Evolutionary conservation across 2,113 vertebrate species (phyloP).

Genomic region (Clinocottus analis): DNA sequence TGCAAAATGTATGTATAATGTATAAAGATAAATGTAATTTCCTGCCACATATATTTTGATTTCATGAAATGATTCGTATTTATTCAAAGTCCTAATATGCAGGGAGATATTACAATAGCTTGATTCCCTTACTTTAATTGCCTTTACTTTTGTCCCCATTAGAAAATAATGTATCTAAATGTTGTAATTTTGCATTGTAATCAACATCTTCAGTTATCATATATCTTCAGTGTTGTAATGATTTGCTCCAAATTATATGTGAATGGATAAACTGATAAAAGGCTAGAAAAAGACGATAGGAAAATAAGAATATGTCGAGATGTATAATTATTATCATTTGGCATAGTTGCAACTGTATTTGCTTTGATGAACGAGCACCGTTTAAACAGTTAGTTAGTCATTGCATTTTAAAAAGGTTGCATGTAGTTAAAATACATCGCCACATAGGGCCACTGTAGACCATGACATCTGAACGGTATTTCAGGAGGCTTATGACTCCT

Average conservation of each 20-base stretch:
- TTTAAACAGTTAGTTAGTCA: not conserved
- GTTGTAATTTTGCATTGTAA: no score
- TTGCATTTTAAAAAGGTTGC: not conserved
- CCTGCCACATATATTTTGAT: not conserved
- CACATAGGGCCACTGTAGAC: constrained; percentile 45
- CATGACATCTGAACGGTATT: constrained; percentile 1
- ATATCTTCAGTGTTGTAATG: not conserved
- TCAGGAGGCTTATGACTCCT: constrained; percentile 12
- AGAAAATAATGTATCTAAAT: not conserved
- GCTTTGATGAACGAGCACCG: fast-evolving
- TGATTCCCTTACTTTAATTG: not conserved
- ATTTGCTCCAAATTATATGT: not conserved
- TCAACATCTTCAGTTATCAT: not conserved
- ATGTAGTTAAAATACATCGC: not conserved
- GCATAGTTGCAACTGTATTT: not conserved
- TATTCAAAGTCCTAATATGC: not conserved
- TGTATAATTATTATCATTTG: not conserved
- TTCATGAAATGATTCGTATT: no score
- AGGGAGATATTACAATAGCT: not conserved
- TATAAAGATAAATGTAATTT: not conserved
- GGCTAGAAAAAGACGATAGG: not conserved
- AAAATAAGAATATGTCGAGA: not conserved
- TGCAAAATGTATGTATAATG: not conserved
- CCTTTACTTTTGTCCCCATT: not conserved
- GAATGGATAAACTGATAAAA: not conserved